Base-by-base conservation (phyloP, 2,113 vertebrate genomes). In the Stomatorhinus ivindoensis region DNA sequence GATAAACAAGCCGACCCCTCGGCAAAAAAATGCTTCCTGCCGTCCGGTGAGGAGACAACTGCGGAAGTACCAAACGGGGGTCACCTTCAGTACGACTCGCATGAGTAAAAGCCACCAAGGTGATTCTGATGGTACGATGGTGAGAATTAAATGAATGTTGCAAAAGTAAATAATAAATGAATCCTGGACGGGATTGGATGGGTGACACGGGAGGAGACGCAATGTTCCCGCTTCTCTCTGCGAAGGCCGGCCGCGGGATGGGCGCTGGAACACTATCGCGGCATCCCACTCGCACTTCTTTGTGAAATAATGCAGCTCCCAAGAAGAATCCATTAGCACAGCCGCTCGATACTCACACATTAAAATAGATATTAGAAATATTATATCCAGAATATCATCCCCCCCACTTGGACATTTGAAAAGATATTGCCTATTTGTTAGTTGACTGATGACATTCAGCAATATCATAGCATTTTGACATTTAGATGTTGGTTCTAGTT, bases 1-100 rank as follows among this genome's bases (percentile, higher is more conserved):
- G 10, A 31, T 27, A 69, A 69, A 69, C 10, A 69, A 11, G n/a
- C 3, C 10, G 35, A 19, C 35, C 73, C 17, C 73, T 17, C 10
- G 1, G 27, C 0, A 35, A 42, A 39, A 21, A 80, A 73, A 73
- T 15, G 19, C 48, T 2, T 50, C 46, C 47, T 11, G 24, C n/a
- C 5, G 21, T 47, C 47, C 7, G 27, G 48, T 50, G 83, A 89
- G 35, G 88, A 84, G 15, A 48, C 73, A 21, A 90, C 86, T 39
- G 86, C 89, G 88, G 80, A 86, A 91, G 91, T 83, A 76, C 53
- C 27, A 86, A 10, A 11, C 90, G 58, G 86, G 88, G 86, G 86
- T 93, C 91, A 93, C 93, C 92, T 92, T 93, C 90, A 88, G 85
- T 89, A 69, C 69, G 50, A 89, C 31, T 3, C n/a, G 24, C 73